These are phyloP conservation scores for Hypena proboscidalis DNA, from an alignment of 2,888 invertebrate genomes.

Conservation along the genomic window DNA sequence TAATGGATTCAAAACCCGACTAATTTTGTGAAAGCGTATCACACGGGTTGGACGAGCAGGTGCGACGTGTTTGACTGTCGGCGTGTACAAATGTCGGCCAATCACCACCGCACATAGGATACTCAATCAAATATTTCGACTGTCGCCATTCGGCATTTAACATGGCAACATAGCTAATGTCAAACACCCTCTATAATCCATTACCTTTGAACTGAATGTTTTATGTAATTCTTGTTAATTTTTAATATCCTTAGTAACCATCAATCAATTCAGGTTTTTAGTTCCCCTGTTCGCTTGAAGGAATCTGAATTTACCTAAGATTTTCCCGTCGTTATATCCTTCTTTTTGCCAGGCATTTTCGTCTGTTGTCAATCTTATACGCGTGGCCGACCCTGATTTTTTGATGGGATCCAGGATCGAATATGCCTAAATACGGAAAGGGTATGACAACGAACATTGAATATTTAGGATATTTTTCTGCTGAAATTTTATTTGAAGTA, in stretches of 20 bases:
- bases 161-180: constrained; percentile 1
- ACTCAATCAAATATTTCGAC: constrained; percentile 2
- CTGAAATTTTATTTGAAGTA: too few relatives aligned
- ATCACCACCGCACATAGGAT: constrained; percentile 4
- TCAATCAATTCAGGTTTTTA: constrained; percentile 2
- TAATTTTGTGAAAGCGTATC: constrained; percentile 6
- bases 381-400: constrained; percentile 62
- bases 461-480: constrained; percentile 28
- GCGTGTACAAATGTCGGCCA: constrained; percentile 10
- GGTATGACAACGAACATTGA: constrained; percentile 52
- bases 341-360: constrained; percentile 50
- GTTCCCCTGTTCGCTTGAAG: constrained; percentile 28
- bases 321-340: too few relatives aligned
- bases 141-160: not conserved
- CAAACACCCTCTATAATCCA: too few relatives aligned
- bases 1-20: constrained; percentile 3
- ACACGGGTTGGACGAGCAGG: constrained; percentile 1
- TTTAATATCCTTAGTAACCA: too few relatives aligned
- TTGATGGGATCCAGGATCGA: constrained; percentile 53
- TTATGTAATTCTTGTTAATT: too few relatives aligned
- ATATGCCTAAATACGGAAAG: constrained; percentile 60
- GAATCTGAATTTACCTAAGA: too few relatives aligned
- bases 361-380: constrained; percentile 73
- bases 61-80: constrained; percentile 10
- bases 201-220: too few relatives aligned